Conservation (phyloP, 2,797 vertebrate genomes). For the Jordanella pulchra region DNA sequence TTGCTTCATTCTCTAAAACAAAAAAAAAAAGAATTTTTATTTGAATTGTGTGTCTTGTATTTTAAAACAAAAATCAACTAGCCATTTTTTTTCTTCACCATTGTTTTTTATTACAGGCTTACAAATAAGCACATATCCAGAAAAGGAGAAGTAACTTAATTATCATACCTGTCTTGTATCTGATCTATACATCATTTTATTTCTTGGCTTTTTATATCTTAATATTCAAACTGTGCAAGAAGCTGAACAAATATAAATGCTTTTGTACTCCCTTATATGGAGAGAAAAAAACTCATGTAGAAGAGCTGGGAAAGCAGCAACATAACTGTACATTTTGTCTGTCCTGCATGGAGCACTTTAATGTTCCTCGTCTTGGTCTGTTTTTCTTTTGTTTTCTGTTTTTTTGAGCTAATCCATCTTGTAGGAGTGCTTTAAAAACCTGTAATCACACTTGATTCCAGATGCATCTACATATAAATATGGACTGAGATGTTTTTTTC, state of each 20-base stretch:
- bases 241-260: slow-evolving; percentile 33
- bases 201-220: slow-evolving; percentile 42
- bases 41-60: background rate
- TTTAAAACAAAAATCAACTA: slow-evolving; percentile 2
- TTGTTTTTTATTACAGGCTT: background rate
- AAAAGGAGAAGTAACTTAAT: slow-evolving; percentile 42
- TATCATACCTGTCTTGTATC: slow-evolving; percentile 48
- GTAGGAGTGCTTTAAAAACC: slow-evolving; percentile 55
- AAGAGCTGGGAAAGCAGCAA: slow-evolving; percentile 63
- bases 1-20: background rate
- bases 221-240: slow-evolving; percentile 33
- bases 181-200: slow-evolving; percentile 36
- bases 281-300: slow-evolving; percentile 41
- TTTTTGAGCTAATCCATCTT: slow-evolving; percentile 66
- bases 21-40: background rate
- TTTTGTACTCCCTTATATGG: slow-evolving; percentile 45
- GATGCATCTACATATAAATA: slow-evolving; percentile 63
- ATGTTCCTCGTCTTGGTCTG: slow-evolving; percentile 74
- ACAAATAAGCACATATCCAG: background rate
- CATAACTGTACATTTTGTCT: slow-evolving; percentile 72
- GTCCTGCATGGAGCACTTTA: slow-evolving; percentile 83
- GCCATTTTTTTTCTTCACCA: background rate
- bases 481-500: slow-evolving; percentile 25
- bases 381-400: slow-evolving; percentile 55
- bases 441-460: slow-evolving; percentile 51